Conservation (phyloP, 1,140 invertebrate genomes). For the Pectinophora gossypiella region DNA sequence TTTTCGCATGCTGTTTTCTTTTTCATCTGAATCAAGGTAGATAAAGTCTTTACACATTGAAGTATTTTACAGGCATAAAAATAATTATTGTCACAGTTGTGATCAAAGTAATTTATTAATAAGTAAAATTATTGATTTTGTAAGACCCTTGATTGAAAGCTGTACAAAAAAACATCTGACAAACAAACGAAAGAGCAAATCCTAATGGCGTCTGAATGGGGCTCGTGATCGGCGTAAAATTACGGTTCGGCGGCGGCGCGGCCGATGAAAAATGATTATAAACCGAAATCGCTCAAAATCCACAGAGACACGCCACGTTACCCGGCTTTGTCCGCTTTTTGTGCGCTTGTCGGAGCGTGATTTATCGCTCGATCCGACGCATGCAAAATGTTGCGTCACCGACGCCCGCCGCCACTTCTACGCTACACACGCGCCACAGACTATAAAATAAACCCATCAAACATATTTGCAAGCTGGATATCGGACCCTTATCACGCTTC, state of each 20-base stretch:
- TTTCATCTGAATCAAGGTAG: too few relatives aligned
- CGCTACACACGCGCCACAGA: slow-evolving; percentile 27
- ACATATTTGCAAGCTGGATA: background rate
- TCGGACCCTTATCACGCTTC: background rate
- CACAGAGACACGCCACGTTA: slow-evolving; percentile 72
- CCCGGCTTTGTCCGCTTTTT: slow-evolving; percentile 71
- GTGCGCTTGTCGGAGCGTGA: slow-evolving; percentile 64
- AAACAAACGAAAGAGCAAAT: slow-evolving; percentile 4
- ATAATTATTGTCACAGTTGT: too few relatives aligned
- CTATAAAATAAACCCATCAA: slow-evolving; percentile 8
- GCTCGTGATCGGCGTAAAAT: slow-evolving; percentile 60
- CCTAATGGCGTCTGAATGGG: slow-evolving; percentile 7
- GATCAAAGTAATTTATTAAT: too few relatives aligned
- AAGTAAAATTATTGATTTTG: too few relatives aligned
- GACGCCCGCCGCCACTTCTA: slow-evolving; percentile 17
- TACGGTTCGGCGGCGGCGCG: slow-evolving; percentile 22
- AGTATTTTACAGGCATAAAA: too few relatives aligned
- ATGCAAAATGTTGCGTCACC: slow-evolving; percentile 72
- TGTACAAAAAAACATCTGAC: background rate
- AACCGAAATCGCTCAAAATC: slow-evolving; percentile 70
- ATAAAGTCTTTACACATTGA: too few relatives aligned
- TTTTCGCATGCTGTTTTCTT: too few relatives aligned
- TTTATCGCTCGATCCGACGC: slow-evolving; percentile 50
- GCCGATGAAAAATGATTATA: slow-evolving; percentile 68
- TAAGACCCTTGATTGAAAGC: too few relatives aligned